phyloP scores from a whole-genome alignment of 2,113 vertebrate species.

The Herpetotheres cachinnans region DNA sequence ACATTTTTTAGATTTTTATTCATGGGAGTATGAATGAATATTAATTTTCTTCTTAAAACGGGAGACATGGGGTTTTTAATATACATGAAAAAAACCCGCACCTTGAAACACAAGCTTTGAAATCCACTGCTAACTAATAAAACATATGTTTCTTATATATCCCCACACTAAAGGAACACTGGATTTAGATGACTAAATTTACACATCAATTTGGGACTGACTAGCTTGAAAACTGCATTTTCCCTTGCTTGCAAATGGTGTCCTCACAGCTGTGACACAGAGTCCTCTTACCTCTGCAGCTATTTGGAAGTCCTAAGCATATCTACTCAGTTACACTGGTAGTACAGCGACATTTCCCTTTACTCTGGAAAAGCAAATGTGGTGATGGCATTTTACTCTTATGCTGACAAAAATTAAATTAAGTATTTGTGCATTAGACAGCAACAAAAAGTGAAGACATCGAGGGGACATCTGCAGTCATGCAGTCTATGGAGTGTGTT shows the following conservation, averaged over 20 bases:
- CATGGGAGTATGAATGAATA: not conserved
- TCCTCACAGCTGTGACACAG: not conserved
- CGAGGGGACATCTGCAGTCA: not conserved
- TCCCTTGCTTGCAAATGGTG: not conserved
- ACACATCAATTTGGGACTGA: not conserved
- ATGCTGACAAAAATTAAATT: not conserved
- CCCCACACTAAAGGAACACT: not conserved
- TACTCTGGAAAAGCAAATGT: not conserved
- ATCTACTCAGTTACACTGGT: not conserved
- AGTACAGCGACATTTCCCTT: not conserved
- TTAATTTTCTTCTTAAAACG: not conserved
- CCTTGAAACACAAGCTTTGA: not conserved
- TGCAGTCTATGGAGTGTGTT: not conserved
- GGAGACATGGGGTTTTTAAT: not conserved
- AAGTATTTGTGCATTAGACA: not conserved
- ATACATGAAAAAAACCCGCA: accelerated
- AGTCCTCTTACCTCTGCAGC: not conserved
- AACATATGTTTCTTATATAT: not conserved
- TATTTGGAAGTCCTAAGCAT: not conserved
- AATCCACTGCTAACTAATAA: not conserved
- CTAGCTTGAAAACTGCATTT: constrained; percentile 1
- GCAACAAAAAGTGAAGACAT: not conserved
- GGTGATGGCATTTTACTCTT: not conserved
- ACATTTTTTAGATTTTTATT: not conserved
- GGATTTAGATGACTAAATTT: constrained; percentile 15